These are phyloP conservation scores for Habrosyne pyritoides DNA, from an alignment of 2,888 invertebrate genomes.

Conservation along the genomic window DNA sequence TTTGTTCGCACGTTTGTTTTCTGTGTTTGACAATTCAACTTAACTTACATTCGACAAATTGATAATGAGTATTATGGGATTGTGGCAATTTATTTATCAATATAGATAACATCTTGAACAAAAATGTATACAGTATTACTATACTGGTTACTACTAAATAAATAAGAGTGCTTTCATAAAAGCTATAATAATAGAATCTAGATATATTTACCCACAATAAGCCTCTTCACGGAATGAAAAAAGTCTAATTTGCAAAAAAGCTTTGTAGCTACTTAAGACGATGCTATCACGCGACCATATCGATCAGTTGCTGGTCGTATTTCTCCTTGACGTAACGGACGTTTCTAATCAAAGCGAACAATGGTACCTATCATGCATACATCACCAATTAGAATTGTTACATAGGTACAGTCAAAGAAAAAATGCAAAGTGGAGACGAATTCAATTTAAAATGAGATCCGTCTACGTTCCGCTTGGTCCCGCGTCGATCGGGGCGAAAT, in stretches of 20 bases:
- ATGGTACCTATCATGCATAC: slow-evolving; percentile 71
- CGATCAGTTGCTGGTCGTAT: slow-evolving; percentile 52
- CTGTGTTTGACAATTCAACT: not conserved
- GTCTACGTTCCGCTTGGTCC: slow-evolving; percentile 76
- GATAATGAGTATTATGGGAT: not conserved
- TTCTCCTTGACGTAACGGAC: slow-evolving; percentile 55
- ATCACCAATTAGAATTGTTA: slow-evolving; percentile 77
- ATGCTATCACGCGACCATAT: slow-evolving; percentile 67
- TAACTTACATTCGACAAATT: not conserved
- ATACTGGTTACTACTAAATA: not conserved
- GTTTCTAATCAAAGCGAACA: slow-evolving; percentile 60
- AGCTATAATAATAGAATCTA: not conserved
- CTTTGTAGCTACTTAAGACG: slow-evolving; percentile 60
- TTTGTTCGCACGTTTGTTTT: not conserved
- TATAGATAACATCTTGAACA: not conserved
- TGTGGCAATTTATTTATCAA: too few species aligned
- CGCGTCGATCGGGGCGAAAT: slow-evolving; percentile 78
- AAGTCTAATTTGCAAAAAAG: slow-evolving; percentile 68
- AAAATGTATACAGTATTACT: not conserved
- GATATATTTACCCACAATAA: slow-evolving; percentile 12
- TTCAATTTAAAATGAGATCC: slow-evolving; percentile 81
- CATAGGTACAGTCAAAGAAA: slow-evolving; percentile 60
- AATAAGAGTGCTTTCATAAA: not conserved
- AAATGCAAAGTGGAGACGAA: slow-evolving; percentile 73
- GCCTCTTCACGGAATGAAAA: slow-evolving; percentile 40